Conservation (phyloP, 2,113 vertebrate genomes). For the Ceratotherium simum region DNA sequence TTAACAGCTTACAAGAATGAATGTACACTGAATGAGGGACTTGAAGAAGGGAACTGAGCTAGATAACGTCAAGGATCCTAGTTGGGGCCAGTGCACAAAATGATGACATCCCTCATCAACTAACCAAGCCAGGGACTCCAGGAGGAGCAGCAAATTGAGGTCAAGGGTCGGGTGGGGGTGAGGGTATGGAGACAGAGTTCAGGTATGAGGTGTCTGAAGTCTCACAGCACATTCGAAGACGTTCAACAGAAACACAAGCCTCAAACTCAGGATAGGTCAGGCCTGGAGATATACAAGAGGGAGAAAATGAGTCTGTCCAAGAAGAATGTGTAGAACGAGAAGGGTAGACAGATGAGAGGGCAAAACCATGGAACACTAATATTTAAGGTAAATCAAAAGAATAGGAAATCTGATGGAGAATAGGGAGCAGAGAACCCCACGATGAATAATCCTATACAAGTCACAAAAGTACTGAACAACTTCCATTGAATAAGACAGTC, state of each 20-base stretch:
- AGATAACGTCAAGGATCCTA: background rate
- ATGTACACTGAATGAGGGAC: background rate
- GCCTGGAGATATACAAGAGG: background rate
- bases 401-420: no score
- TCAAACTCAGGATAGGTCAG: background rate
- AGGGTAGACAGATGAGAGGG: background rate
- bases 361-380: accelerated
- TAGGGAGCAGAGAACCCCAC: background rate
- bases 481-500: background rate
- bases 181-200: background rate
- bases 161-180: background rate
- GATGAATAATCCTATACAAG: accelerated
- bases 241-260: background rate
- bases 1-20: background rate
- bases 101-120: background rate
- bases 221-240: background rate
- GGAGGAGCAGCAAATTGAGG: background rate
- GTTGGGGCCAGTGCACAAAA: no score
- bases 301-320: background rate
- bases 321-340: background rate
- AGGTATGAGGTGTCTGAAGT: background rate
- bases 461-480: background rate
- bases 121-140: no score
- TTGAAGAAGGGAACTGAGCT: background rate
- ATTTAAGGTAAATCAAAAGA: background rate